Percentiles rank a stretch among this genome's conserved stretches.
Conservation (phyloP, 2,888 invertebrate genomes). For the Micoletzkya japonica region DNA sequence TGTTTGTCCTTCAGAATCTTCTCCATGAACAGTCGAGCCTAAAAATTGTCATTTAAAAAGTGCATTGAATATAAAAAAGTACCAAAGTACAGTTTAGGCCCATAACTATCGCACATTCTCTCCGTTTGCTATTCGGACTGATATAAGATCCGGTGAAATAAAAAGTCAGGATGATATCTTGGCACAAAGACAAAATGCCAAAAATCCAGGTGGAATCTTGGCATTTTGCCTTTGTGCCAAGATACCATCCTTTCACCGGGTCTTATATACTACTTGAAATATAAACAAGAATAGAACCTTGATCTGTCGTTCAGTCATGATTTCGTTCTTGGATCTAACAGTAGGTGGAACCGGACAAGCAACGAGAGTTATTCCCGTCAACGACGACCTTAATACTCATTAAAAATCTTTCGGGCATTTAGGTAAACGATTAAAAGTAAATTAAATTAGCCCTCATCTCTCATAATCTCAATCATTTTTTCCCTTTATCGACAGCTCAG, state of each 20-base stretch:
- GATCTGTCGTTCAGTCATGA: constrained; percentile 22
- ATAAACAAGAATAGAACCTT: constrained; percentile 8
- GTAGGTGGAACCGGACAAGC: neutral
- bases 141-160: too few species aligned
- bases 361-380: neutral
- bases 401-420: too few species aligned
- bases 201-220: too few species aligned
- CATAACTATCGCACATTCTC: neutral
- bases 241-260: too few species aligned
- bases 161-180: too few species aligned
- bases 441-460: constrained; percentile 27
- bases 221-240: too few species aligned
- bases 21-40: constrained; percentile 56
- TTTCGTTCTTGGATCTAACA: neutral
- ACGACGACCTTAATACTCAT: neutral
- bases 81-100: constrained; percentile 55
- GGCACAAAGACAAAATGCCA: too few species aligned
- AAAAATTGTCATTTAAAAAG: neutral
- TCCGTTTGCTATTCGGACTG: neutral
- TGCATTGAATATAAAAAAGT: too few species aligned
- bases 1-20: constrained; percentile 49
- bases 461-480: constrained; percentile 30
- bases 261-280: neutral
- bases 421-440: neutral
- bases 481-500: constrained; percentile 25